These are phyloP conservation scores for Tubulanus polymorphus DNA, from an alignment of 2,888 invertebrate species.

Conservation along the genomic window DNA sequence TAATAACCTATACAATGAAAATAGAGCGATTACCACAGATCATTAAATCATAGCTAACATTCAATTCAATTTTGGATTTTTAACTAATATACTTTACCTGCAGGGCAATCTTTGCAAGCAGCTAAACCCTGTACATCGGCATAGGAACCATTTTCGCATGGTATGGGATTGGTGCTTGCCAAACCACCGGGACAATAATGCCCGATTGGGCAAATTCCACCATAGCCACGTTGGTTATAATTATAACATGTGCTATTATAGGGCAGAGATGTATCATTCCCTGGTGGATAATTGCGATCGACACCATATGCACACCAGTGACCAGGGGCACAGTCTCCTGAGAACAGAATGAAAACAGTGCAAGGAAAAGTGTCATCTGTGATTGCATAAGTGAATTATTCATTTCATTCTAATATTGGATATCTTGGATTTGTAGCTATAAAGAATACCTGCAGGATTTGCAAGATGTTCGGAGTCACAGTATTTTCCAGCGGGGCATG, in stretches of 20 bases:
- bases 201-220: slow-evolving; percentile 41
- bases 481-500: slow-evolving; percentile 43
- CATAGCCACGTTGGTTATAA: slow-evolving; percentile 35
- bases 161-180: slow-evolving; percentile 29
- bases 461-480: slow-evolving; percentile 42
- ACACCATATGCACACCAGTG: slow-evolving; percentile 45
- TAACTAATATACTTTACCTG: too few species aligned
- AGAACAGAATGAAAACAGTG: not conserved
- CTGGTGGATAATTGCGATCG: slow-evolving; percentile 37
- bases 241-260: slow-evolving; percentile 38
- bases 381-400: too few species aligned
- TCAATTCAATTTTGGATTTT: too few species aligned
- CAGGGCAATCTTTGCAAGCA: slow-evolving; percentile 35
- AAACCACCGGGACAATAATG: slow-evolving; percentile 41
- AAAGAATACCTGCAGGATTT: slow-evolving; percentile 32
- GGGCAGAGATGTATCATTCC: slow-evolving; percentile 25
- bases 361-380: too few species aligned
- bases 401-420: too few species aligned
- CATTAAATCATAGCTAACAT: too few species aligned
- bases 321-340: slow-evolving; percentile 42
- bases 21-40: too few species aligned
- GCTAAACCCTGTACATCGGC: slow-evolving; percentile 34
- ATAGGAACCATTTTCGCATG: slow-evolving; percentile 46
- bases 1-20: too few species aligned
- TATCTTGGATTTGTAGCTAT: not conserved